Conservation (phyloP, 2,888 invertebrate genomes). For the Lithophane semibrunnea region DNA sequence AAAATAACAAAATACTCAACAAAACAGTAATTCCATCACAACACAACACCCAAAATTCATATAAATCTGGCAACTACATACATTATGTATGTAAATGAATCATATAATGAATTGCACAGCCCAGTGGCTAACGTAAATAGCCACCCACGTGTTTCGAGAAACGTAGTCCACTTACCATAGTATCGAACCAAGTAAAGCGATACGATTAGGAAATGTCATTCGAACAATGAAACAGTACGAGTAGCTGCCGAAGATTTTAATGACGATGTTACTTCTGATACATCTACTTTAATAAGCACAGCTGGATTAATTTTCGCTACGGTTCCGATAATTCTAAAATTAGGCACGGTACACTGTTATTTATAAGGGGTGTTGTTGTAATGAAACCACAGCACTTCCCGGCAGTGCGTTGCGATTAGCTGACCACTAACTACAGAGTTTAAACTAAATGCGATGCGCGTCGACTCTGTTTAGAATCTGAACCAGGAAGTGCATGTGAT, state of each 20-base stretch:
- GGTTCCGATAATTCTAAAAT: conserved; percentile 79
- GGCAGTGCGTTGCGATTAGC: conserved; percentile 71
- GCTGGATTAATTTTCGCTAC: conserved; percentile 73
- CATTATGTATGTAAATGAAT: conserved; percentile 47
- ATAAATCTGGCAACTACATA: conserved; percentile 26
- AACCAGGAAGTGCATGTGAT: conserved; percentile 78
- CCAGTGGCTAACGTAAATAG: conserved; percentile 66
- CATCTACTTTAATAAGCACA: conserved; percentile 36
- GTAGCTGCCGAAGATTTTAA: conserved; percentile 67
- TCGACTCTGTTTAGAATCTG: conserved; percentile 70
- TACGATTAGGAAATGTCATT: conserved; percentile 80
- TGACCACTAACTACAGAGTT: conserved; percentile 71
- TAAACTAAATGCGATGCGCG: conserved; percentile 71
- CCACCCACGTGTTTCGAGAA: conserved; percentile 68
- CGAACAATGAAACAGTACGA: conserved; percentile 70
- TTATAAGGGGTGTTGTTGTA: conserved; percentile 76
- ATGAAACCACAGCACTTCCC: conserved; percentile 74
- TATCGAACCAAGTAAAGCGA: conserved; percentile 73
- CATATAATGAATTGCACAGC: conserved; percentile 59
- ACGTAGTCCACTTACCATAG: conserved; percentile 80
- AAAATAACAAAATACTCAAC: not conserved
- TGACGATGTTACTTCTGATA: conserved; percentile 58
- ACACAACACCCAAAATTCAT: conserved; percentile 12
- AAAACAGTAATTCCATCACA: conserved; percentile 26
- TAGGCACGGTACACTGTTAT: conserved; percentile 76